Evolutionary conservation across 2,888 invertebrate species (phyloP), one percentile per base, ranked within the genome.

Genomic region (Rhagophthalmus giganteus): DNA sequence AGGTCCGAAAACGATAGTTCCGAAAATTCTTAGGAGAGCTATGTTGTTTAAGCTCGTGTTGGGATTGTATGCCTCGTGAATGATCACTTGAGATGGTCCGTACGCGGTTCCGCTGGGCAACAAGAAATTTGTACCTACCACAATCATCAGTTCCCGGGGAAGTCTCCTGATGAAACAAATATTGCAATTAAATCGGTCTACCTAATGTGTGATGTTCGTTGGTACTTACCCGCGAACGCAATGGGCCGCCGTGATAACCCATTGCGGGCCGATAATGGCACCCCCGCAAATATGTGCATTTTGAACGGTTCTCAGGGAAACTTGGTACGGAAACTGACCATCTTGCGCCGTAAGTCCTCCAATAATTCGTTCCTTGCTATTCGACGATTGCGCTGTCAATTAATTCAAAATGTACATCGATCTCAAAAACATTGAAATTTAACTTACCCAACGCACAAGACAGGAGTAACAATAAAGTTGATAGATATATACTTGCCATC

Each of bases 171-270:
- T 20, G 20, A 10, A 11, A 10, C n/a, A 13, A 24, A 6, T 12
- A 5, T 34, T 34, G 16, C 3, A 24, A n/a, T n/a, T 20, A 35
- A 35, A 14, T 1, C 12, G n/a, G 26, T 2, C 26, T 20, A 20
- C 3, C 20, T 20, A 20, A 20, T n/a, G n/a, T n/a, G n/a, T n/a
- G 10, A 2, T 9, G 2, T 9, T 2, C 3, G 1, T 32, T 2
- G 8, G n/a, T 10, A 15, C 13, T 57, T 72, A 79, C 79, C 72
- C 69, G 2, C 55, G 48, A 1, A 79, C 57, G 54, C 79, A 79
- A 63, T 79, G 79, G 2, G 79, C 79, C 7, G 79, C 79, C 0
- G 79, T 78, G n/a, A 79, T 55, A 4, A 79, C 61, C 45, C 69
- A 67, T n/a, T 57, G 56, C 1, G 45, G 27, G 45, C 65, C 76